Conservation (phyloP, 2,113 vertebrate species). For the Pachycephala philippinensis region DNA sequence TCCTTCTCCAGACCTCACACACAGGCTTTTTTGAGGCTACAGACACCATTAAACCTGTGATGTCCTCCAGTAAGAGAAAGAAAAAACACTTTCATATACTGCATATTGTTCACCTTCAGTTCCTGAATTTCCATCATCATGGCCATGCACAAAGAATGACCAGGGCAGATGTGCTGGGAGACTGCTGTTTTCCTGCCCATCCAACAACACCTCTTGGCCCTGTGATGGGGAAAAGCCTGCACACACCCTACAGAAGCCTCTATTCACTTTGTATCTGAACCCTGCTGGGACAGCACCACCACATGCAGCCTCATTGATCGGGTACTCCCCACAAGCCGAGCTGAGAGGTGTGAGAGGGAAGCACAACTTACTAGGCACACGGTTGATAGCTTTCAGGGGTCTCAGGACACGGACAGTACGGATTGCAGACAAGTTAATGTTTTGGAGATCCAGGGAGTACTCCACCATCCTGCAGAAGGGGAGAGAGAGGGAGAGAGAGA, state of each 20-base stretch:
- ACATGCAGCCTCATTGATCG: not conserved
- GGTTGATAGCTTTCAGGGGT: conserved; percentile 97
- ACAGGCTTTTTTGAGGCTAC: not conserved
- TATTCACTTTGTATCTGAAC: not conserved
- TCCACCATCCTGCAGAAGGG: conserved; percentile 89
- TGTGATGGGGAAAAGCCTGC: not conserved
- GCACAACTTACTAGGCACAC: conserved; percentile 90
- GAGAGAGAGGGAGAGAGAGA: not conserved
- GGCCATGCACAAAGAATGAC: not conserved
- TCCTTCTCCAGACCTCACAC: not conserved
- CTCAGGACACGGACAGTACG: conserved; percentile 94
- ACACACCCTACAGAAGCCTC: not conserved
- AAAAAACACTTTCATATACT: not conserved
- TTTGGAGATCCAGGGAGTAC: conserved; percentile 96
- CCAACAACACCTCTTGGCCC: not conserved
- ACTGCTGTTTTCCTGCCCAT: not conserved
- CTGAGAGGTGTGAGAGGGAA: not conserved
- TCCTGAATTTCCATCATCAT: not conserved
- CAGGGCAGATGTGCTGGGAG: not conserved
- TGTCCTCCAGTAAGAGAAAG: not conserved
- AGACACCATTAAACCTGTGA: not conserved
- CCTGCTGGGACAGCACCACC: not conserved
- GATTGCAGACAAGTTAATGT: conserved; percentile 97
- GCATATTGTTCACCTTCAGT: not conserved
- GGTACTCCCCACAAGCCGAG: not conserved